Evolutionary conservation across 2,888 invertebrate species (phyloP), one percentile per base, ranked within the genome.

Genomic region (Zelleria hepariella): DNA sequence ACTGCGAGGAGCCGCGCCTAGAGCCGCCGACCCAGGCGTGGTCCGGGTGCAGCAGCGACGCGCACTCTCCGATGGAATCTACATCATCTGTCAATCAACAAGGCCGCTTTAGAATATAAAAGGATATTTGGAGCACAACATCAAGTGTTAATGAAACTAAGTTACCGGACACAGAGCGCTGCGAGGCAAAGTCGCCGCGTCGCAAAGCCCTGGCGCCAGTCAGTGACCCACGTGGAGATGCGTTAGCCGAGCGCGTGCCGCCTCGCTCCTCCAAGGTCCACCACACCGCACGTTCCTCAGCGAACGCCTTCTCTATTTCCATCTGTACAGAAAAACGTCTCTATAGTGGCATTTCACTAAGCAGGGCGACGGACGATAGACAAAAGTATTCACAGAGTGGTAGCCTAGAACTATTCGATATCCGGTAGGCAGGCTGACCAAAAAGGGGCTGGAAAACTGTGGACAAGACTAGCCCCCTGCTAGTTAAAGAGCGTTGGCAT

Each of bases 201-300:
- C 93, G 89, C 63, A 94, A 79, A 59, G 93, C 84, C 54, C 93
- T 90, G 64, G 93, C 90, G 64, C 93, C 93, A 4, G 93, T 92
- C 8, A 94, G 89, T 0, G 95, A 96, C 55, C 95, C 94, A 54
- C 96, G 91, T 0, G 96, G 95, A 0, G 95, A 95, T 0, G 93
- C 92, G 73, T 92, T 93, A 0, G 95, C 94, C 0, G 94, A 94
- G 64, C 93, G 93, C n/a, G 94, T 90, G 56, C 95, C 78, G 59
- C 91, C 62, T 92, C 94, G 94, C 78, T 96, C 96, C 70, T 96
- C 96, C 58, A 96, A 82, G 6, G 95, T 93, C 86, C 96, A 97
- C 96, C 97, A 97, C 55, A 95, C 93, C 0, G 96, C 95, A 60
- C 95, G 93, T 78, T 96, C 96, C 71, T 96, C 95, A 26, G 96